Evolutionary conservation across 2,888 invertebrate genomes (phyloP), one percentile per base, ranked within the genome.

Genomic region (Watsonalla cultraria): DNA sequence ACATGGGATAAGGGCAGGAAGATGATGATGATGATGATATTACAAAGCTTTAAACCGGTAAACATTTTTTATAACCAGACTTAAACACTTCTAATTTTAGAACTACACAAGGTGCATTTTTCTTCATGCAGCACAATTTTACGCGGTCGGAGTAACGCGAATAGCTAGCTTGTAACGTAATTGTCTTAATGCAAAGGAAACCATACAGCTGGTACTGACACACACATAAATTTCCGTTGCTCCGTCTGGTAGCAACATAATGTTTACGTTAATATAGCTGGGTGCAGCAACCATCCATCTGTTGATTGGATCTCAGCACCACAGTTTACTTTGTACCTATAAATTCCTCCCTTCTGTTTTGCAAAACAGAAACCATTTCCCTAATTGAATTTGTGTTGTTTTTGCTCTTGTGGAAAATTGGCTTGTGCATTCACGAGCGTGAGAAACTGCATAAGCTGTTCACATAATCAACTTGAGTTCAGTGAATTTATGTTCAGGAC

Each of bases 381-480:
- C 82, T 89, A 88, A 89, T 88, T 87, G 86, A 88, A 88, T 86
- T 84, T 82, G 83, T 86, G 82, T 84, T 86, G 85, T 85, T 86
- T 84, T 86, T 82, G 76, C 76, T 76, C 74, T 77, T 74, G 78
- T 78, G 78, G 83, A 86, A 87, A 87, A 89, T 88, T 88, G 84
- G 82, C 78, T 85, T 80, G 77, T 82, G 76, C 82, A 81, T 82
- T 80, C 74, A 75, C 67, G 62, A 78, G 74, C 86, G 87, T 87
- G 87, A 86, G 88, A 89, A 81, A 84, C 73, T 76, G 80, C 82
- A 81, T 73, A 74, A 70, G 72, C 74, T 78, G 73, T 72, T 75
- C 65, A 73, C 67, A 66, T 72, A 74, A 72, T 70, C 72, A 76
- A 60, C 61, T 68, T 72, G 73, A 73, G 70, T 76, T 74, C 67